Percentiles rank a stretch among this genome's conserved stretches.
Conservation (phyloP, 2,888 invertebrate genomes). For the Chydorus sphaericus region DNA sequence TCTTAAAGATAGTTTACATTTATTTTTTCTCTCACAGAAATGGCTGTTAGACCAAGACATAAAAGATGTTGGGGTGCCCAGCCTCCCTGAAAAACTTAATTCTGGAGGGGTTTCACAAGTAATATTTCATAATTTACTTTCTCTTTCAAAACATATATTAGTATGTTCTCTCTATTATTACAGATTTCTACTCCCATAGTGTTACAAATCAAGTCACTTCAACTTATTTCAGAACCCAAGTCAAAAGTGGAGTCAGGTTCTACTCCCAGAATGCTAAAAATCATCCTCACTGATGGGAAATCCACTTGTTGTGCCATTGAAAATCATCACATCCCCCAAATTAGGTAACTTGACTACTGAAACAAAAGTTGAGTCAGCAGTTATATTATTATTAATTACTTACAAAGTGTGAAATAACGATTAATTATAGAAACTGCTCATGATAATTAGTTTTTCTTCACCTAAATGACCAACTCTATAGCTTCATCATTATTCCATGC, state of each 20-base stretch:
- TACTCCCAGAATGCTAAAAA: conserved; percentile 71
- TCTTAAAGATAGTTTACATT: too few relatives aligned
- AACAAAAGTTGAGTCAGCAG: too few relatives aligned
- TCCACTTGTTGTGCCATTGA: conserved; percentile 62
- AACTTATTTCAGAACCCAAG: conserved; percentile 81
- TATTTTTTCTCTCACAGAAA: not conserved
- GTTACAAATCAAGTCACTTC: conserved; percentile 72
- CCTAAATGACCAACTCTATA: too few relatives aligned
- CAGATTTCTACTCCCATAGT: conserved; percentile 42
- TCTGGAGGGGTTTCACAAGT: conserved; percentile 34
- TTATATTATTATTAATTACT: too few relatives aligned
- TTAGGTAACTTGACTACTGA: too few relatives aligned
- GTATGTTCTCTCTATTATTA: not conserved
- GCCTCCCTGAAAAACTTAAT: conserved; percentile 49
- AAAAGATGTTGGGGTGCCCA: conserved; percentile 61
- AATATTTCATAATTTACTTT: not conserved
- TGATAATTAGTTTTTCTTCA: too few relatives aligned
- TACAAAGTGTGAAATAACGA: too few relatives aligned
- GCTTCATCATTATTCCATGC: too few relatives aligned
- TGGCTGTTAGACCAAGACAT: conserved; percentile 38
- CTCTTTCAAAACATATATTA: not conserved
- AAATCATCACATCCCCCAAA: conserved; percentile 47
- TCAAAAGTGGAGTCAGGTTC: conserved; percentile 64
- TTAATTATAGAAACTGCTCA: too few relatives aligned
- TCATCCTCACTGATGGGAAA: conserved; percentile 74